Evolutionary conservation across 2,797 vertebrate genomes (phyloP).

Genomic region (Oreochromis grahami): DNA sequence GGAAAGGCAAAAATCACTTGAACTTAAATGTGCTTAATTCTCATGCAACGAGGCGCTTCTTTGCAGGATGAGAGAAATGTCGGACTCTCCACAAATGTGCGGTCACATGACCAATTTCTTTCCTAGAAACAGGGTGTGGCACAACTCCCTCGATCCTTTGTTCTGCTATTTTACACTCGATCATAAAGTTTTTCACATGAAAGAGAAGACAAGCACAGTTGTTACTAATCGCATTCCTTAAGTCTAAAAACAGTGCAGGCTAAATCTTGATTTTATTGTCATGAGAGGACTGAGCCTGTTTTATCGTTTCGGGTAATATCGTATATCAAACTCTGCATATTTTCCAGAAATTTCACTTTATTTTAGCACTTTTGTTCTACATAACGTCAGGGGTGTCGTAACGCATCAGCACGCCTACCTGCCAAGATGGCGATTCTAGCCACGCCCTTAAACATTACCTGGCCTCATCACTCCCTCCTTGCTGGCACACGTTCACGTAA

Average conservation of each 20-base stretch:
- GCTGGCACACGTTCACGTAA: neutral
- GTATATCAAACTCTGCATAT: neutral
- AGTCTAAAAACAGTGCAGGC: neutral
- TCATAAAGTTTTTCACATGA: neutral
- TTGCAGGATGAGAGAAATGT: neutral
- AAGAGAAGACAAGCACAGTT: neutral
- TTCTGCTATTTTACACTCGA: neutral
- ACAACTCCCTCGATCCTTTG: neutral
- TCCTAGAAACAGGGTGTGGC: neutral
- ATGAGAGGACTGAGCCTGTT: neutral
- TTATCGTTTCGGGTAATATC: neutral
- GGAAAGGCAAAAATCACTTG: neutral
- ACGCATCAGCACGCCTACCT: neutral
- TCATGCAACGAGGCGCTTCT: neutral
- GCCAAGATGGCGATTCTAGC: slow-evolving; percentile 10
- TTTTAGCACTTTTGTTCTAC: neutral
- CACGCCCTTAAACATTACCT: slow-evolving; percentile 38
- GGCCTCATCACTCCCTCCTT: neutral
- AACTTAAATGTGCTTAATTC: neutral
- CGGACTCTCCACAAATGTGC: neutral
- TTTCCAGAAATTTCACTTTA: neutral
- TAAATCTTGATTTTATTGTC: neutral
- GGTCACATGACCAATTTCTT: rapidly evolving
- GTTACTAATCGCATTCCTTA: neutral
- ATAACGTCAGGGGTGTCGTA: neutral